Percentiles rank a stretch among this genome's conserved stretches.
phyloP scores from a whole-genome alignment of 2,888 invertebrate species.

The Sepiola atlantica region DNA sequence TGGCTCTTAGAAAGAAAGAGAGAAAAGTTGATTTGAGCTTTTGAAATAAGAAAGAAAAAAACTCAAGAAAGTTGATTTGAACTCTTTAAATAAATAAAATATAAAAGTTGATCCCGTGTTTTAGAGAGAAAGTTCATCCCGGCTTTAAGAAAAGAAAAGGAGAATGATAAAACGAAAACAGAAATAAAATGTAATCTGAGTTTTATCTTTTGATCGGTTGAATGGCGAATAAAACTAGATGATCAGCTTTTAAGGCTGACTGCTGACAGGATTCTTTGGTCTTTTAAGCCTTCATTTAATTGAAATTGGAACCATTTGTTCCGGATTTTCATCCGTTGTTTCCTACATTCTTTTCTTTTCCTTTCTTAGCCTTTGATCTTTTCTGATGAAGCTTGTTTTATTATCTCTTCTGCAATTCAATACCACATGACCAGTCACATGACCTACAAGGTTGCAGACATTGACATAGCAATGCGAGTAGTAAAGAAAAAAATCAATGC shows the following conservation, averaged over 20 bases:
- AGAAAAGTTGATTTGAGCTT: too few relatives aligned
- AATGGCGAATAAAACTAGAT: background rate
- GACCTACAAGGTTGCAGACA: background rate
- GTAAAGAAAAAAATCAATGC: too few relatives aligned
- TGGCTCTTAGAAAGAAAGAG: too few relatives aligned
- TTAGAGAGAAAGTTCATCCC: background rate
- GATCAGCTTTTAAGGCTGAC: background rate
- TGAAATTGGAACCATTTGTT: background rate
- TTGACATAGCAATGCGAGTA: too few relatives aligned
- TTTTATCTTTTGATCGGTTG: background rate
- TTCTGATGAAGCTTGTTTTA: background rate
- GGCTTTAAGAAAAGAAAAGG: background rate
- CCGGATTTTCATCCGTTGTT: background rate
- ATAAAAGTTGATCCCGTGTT: too few relatives aligned
- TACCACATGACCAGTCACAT: background rate
- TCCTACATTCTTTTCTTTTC: background rate
- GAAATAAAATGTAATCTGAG: background rate
- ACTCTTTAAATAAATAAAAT: too few relatives aligned
- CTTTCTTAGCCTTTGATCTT: background rate
- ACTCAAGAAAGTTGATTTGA: too few relatives aligned
- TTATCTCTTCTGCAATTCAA: background rate
- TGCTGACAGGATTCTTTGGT: constrained; percentile 5
- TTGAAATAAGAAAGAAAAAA: too few relatives aligned
- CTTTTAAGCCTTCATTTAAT: background rate
- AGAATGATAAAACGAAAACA: background rate